Evolutionary conservation across 2,797 vertebrate genomes (phyloP).

Genomic region (Parauchenoglanis ngamensis): DNA sequence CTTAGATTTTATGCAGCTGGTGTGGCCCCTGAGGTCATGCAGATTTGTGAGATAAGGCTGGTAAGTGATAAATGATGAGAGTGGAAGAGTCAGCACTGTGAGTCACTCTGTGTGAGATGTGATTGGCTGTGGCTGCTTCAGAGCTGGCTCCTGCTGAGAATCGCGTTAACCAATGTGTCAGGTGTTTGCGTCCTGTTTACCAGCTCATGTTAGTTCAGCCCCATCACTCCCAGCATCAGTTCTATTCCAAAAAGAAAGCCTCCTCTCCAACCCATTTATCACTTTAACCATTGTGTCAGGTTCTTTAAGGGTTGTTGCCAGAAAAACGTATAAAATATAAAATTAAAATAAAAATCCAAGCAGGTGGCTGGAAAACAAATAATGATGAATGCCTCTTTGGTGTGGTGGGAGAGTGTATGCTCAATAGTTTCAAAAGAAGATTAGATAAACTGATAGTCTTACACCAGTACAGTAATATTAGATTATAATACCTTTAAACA

Average conservation of each 20-base stretch:
- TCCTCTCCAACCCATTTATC: slow-evolving; percentile 49
- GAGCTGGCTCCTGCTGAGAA: slow-evolving; percentile 60
- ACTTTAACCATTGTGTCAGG: slow-evolving; percentile 59
- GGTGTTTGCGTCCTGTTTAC: slow-evolving; percentile 62
- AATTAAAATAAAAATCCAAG: slow-evolving; percentile 35
- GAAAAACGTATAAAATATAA: slow-evolving; percentile 28
- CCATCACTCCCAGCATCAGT: slow-evolving; percentile 41
- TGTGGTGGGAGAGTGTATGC: slow-evolving; percentile 25
- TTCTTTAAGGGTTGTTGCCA: slow-evolving; percentile 34
- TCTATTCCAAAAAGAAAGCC: slow-evolving; percentile 54
- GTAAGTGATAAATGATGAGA: slow-evolving; percentile 54
- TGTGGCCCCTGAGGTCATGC: slow-evolving; percentile 10
- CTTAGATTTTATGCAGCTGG: background rate
- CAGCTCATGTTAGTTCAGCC: slow-evolving; percentile 60
- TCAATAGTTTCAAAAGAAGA: slow-evolving; percentile 22
- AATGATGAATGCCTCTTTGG: slow-evolving; percentile 8
- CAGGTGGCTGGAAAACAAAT: slow-evolving; percentile 39
- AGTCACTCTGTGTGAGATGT: slow-evolving; percentile 50
- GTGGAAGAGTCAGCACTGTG: slow-evolving; percentile 17
- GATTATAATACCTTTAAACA: background rate
- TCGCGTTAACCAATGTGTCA: slow-evolving; percentile 66
- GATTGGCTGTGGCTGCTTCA: slow-evolving; percentile 65
- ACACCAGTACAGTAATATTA: too few species aligned
- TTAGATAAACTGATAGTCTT: slow-evolving; percentile 2
- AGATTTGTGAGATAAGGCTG: slow-evolving; percentile 35